Evolutionary conservation across 2,888 invertebrate genomes (phyloP), one percentile per base, ranked within the genome.

Genomic region (Gymnocheta viridis): DNA sequence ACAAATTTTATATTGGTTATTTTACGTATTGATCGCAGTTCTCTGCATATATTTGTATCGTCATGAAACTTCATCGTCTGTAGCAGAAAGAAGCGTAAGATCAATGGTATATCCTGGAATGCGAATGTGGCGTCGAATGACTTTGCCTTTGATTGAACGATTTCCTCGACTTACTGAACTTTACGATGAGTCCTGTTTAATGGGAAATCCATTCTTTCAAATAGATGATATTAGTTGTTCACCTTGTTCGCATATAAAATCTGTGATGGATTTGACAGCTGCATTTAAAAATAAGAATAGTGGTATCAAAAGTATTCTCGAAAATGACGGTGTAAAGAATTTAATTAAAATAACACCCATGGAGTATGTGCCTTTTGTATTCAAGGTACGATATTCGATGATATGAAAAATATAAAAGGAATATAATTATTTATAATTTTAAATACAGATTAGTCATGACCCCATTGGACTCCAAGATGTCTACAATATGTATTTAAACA

Each of bases 161-260:
- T 96, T 96, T 92, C 96, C 96, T 88, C 95, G 96, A 44, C 89
- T 94, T 91, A 87, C 92, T 94, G 96, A 95, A 90, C 93, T 95
- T 54, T 97, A 97, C 88, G 96, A 97, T 92, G 97, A 97, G 91
- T 95, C 96, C 88, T 97, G 97, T 90, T 92, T 97, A 44, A 92
- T 97, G 87, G 95, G 95, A 89, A 97, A 97, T 92, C 97, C 97
- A 14, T 96, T 95, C 89, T 97, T 96, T 90, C 94, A 94, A 89
- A 94, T 96, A 10, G 93, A 94, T n/a, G 96, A 96, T 88, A 95
- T 97, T 93, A 96, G 96, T 89, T 97, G 97, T 89, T 96, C 95
- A 94, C 96, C 97, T 0, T 97, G 97, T 88, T 95, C 95, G 88
- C 92, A 94, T 87, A 94, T 96, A 0, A 93, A 93, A 86, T 94